Conservation (phyloP, 2,797 vertebrate genomes). For the Anas bernieri region DNA sequence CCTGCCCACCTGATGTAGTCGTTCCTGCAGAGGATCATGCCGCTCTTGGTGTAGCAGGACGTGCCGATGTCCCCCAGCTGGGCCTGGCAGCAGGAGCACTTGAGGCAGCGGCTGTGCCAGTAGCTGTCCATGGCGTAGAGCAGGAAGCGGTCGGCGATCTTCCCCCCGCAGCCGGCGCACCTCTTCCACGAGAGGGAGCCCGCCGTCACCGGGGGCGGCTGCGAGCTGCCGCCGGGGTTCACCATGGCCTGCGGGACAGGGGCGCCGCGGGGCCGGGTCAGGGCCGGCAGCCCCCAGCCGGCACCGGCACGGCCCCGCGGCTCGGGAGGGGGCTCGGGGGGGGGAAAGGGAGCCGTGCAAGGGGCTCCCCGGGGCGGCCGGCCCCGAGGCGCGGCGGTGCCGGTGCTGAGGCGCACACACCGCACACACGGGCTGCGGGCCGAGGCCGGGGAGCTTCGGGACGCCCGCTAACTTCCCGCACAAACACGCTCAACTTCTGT, state of each 20-base stretch:
- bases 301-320: too few relatives aligned
- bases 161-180: constrained; percentile 96
- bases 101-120: constrained; percentile 99
- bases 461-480: constrained; percentile 83
- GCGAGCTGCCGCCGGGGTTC: constrained; percentile 95
- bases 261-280: not conserved
- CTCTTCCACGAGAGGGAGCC: constrained; percentile 97
- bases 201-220: constrained; percentile 91
- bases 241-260: constrained; percentile 86
- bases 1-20: constrained; percentile 95
- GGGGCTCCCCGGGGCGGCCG: too few relatives aligned
- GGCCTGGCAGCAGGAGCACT: constrained; percentile 99
- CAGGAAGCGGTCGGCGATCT: constrained; percentile 98
- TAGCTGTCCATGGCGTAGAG: constrained; percentile 99
- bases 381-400: too few relatives aligned
- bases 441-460: constrained; percentile 71
- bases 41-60: constrained; percentile 98
- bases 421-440: not conserved
- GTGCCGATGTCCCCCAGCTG: constrained; percentile 98
- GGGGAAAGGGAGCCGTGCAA: too few relatives aligned
- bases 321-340: too few relatives aligned
- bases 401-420: too few relatives aligned
- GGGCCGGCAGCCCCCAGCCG: too few relatives aligned
- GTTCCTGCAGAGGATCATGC: constrained; percentile 99
- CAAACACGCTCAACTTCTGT: constrained; percentile 87